Conservation (phyloP, 2,113 vertebrate genomes). For the Andinoacara biseriatus region DNA sequence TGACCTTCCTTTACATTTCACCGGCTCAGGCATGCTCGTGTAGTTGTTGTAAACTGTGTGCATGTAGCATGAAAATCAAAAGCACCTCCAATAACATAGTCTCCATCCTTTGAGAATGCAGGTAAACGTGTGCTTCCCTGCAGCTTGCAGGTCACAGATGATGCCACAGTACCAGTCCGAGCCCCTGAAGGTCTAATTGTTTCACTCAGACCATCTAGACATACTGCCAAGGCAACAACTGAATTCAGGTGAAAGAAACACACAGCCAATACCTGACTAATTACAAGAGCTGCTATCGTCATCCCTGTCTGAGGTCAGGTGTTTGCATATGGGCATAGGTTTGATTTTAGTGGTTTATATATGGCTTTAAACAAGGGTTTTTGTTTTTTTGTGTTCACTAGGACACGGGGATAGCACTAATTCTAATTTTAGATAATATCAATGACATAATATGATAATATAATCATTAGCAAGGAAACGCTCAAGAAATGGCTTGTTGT, state of each 20-base stretch:
- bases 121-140: background rate
- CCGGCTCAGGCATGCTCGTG: background rate
- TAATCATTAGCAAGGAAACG: too few relatives aligned
- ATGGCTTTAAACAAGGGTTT: too few relatives aligned
- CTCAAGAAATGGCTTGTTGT: too few relatives aligned
- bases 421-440: too few relatives aligned
- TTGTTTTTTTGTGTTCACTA: too few relatives aligned
- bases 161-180: background rate
- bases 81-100: background rate
- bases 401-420: too few relatives aligned
- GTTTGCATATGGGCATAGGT: background rate
- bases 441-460: too few relatives aligned
- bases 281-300: background rate
- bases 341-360: too few relatives aligned
- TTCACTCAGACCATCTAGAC: background rate
- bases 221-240: background rate
- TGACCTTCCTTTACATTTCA: background rate
- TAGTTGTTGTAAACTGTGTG: background rate
- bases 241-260: background rate
- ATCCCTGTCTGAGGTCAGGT: background rate
- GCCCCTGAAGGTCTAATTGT: background rate
- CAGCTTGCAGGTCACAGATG: background rate
- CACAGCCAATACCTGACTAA: background rate
- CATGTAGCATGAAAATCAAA: rapidly evolving
- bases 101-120: background rate